Evolutionary conservation across 2,797 vertebrate species (phyloP).

Genomic region (Ctenochaetus hawaiiensis): DNA sequence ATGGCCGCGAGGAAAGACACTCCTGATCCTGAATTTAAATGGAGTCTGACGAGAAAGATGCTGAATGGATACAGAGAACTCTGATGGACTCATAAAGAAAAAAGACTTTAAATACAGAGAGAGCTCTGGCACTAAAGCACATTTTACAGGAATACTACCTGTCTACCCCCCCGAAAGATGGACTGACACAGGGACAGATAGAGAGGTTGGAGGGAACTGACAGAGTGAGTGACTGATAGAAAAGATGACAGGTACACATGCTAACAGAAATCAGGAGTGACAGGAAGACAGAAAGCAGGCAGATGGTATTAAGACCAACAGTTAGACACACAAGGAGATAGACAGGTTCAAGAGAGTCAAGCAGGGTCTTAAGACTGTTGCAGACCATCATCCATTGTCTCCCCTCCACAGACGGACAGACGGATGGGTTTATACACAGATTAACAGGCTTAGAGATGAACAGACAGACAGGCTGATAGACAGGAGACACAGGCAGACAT

Average conservation of each 20-base stretch:
- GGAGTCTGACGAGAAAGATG: conserved; percentile 59
- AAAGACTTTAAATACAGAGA: conserved; percentile 72
- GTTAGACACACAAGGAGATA: conserved; percentile 31
- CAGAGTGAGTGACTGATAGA: conserved; percentile 34
- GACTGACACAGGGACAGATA: conserved; percentile 55
- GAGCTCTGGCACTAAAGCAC: conserved; percentile 83
- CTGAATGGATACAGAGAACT: conserved; percentile 66
- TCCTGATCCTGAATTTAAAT: conserved; percentile 59
- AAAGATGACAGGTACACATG: conserved; percentile 50
- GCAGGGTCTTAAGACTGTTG: conserved; percentile 50
- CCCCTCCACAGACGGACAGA: conserved; percentile 34
- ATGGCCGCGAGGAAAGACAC: conserved; percentile 48
- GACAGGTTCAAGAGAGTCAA: conserved; percentile 43
- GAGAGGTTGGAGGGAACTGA: conserved; percentile 42
- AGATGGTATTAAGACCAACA: conserved; percentile 34
- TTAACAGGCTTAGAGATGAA: conserved; percentile 38
- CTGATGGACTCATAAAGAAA: conserved; percentile 70
- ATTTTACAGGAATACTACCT: conserved; percentile 76
- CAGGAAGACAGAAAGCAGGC: conserved; percentile 43
- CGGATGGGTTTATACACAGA: conserved; percentile 43
- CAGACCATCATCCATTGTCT: conserved; percentile 40
- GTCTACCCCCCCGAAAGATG: conserved; percentile 53
- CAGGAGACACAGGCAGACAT: conserved; percentile 41
- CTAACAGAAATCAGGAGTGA: conserved; percentile 28
- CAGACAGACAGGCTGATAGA: conserved; percentile 35